Evolutionary conservation across 1,140 invertebrate species (phyloP).

Genomic region (Kradibia gibbosae): DNA sequence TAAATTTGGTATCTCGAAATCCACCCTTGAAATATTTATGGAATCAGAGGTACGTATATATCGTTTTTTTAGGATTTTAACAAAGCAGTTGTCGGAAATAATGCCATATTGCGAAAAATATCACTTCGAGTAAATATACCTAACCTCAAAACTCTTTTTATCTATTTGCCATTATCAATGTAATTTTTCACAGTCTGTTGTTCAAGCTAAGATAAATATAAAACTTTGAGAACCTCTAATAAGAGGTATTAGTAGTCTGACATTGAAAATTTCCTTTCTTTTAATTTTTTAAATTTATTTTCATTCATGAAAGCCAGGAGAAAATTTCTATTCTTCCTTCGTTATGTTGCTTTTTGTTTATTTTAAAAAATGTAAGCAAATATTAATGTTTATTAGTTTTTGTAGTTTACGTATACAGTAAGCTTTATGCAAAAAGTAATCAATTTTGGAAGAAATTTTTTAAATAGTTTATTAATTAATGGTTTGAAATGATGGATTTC

Average conservation of each 20-base stretch:
- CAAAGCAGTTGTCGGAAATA: constrained; percentile 32
- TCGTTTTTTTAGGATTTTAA: constrained; percentile 23
- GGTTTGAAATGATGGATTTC: constrained; percentile 4
- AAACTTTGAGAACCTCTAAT: no score
- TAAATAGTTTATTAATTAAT: neutral
- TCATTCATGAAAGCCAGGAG: no score
- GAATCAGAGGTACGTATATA: neutral
- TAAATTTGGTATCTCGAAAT: neutral
- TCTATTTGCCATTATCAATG: no score
- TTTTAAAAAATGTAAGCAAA: neutral
- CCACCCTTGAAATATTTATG: constrained; percentile 27
- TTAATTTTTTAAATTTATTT: no score
- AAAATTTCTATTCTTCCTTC: no score
- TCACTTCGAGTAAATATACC: constrained; percentile 40
- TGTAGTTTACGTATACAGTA: constrained; percentile 7
- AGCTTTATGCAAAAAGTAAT: neutral
- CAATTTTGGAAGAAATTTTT: neutral
- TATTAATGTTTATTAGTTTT: no score
- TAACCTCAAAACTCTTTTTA: neutral
- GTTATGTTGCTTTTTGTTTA: neutral
- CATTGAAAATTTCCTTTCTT: no score
- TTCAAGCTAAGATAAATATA: neutral
- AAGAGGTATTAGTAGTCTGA: no score
- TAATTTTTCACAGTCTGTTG: neutral
- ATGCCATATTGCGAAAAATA: constrained; percentile 48